Conservation (phyloP, 2,797 vertebrate species). For the Numenius phaeopus region DNA sequence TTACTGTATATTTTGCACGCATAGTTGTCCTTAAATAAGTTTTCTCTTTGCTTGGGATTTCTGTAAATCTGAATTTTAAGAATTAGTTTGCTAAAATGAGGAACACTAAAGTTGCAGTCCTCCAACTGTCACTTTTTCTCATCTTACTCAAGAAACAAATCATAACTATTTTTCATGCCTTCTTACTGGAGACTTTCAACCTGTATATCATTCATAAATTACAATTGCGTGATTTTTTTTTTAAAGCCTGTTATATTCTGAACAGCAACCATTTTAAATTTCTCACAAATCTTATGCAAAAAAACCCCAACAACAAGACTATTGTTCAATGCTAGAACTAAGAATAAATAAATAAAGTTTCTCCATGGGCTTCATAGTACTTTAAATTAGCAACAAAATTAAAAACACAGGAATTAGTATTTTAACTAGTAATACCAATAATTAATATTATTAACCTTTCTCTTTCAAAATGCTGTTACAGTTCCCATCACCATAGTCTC, state of each 20-base stretch:
- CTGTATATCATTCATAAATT: neutral
- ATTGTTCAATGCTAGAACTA: neutral
- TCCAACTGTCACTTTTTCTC: neutral
- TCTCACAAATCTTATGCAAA: neutral
- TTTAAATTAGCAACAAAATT: neutral
- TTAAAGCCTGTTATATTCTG: neutral
- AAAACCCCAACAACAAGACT: accelerated
- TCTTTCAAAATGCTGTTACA: neutral
- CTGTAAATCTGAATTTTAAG: neutral
- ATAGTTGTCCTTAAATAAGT: neutral
- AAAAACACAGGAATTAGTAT: neutral
- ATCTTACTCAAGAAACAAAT: neutral
- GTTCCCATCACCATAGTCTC: accelerated
- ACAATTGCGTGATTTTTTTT: neutral
- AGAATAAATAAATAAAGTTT: neutral
- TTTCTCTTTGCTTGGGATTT: neutral
- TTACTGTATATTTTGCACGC: neutral
- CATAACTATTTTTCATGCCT: neutral
- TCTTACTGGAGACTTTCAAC: neutral
- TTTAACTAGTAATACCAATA: neutral
- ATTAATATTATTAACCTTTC: neutral
- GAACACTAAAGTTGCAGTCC: neutral
- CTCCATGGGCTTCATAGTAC: neutral
- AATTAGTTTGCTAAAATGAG: neutral
- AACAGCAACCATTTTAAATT: neutral